These are phyloP conservation scores for Drosophila austrosaltans DNA, from an alignment of 2,888 invertebrate species.

Conservation along the genomic window DNA sequence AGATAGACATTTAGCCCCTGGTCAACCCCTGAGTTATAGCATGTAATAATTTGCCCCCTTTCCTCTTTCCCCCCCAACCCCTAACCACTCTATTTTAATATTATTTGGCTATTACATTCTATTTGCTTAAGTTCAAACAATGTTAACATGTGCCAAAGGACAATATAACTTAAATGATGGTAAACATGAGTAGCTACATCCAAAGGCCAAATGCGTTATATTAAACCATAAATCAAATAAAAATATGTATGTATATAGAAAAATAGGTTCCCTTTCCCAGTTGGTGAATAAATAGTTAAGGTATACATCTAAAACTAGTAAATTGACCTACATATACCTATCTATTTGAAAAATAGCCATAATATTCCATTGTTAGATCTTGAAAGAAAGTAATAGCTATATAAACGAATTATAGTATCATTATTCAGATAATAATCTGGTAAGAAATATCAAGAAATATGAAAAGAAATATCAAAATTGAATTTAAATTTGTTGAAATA, in stretches of 20 bases:
- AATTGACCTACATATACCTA: background rate
- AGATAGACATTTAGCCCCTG: constrained; percentile 28
- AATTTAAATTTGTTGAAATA: too few species aligned
- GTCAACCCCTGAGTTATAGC: constrained; percentile 42
- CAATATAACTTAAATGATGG: constrained; percentile 32
- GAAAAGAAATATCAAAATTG: too few species aligned
- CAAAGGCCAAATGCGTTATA: constrained; percentile 60
- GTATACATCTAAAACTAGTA: background rate
- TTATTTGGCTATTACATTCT: constrained; percentile 41
- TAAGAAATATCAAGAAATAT: too few species aligned
- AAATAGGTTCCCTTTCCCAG: background rate
- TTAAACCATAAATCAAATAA: constrained; percentile 67
- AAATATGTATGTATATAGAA: background rate
- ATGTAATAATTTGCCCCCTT: constrained; percentile 19
- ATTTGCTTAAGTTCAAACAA: constrained; percentile 39
- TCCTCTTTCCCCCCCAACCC: too few species aligned
- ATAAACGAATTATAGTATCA: too few species aligned
- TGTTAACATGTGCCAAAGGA: constrained; percentile 54
- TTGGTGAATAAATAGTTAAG: constrained; percentile 1
- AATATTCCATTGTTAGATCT: background rate
- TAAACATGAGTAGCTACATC: constrained; percentile 46
- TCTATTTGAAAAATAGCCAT: background rate
- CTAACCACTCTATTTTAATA: background rate
- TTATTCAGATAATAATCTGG: too few species aligned
- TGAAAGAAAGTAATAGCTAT: background rate